Base-by-base conservation (phyloP, 1,140 invertebrate genomes). In the Conus betulinus region DNA sequence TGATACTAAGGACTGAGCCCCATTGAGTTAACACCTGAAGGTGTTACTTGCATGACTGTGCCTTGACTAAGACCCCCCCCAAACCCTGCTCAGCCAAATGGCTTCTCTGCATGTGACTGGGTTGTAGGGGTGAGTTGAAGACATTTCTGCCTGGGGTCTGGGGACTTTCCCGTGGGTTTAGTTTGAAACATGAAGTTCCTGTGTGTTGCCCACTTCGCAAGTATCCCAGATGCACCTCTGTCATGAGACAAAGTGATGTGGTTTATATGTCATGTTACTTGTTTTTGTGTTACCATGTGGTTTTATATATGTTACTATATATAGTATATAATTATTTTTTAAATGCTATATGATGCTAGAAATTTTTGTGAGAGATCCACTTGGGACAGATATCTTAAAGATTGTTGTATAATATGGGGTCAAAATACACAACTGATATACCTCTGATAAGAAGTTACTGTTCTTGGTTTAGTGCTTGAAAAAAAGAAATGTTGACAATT, bases 21-120 rank as follows among this genome's bases (percentile, higher is more conserved):
- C 92, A 92, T 92, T 92, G 88, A 84, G 92, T 91, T 84, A 89
- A 85, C 78, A 76, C 79, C 67, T 89, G 87, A 53, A 8, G 85
- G 89, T 85, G 89, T 85, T 71, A 92, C 90, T 90, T 92, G 91
- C 91, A 92, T 92, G 52, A 92, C 92, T 92, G 78, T 92, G 92
- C 91, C 92, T 25, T 91, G 91, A 92, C 91, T 55, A 91, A 84
- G 60, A 88, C 89, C 90, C 87, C 67, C 67, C 81, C 87, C 90
- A 91, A 84, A 86, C 87, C 71, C 55, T 85, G 90, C 92, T 92
- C 91, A 17, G 88, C 87, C 89, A 79, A 85, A 79, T 84, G 89
- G 86, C 90, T 17, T 92, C 92, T 89, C 90, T 86, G 91, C 90
- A 52, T 39, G 57, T 52, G 15, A 25, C 25, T 17, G 84, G 67